These are phyloP conservation scores for Australoheros facetus DNA, from an alignment of 2,797 vertebrate species.

Conservation along the genomic window DNA sequence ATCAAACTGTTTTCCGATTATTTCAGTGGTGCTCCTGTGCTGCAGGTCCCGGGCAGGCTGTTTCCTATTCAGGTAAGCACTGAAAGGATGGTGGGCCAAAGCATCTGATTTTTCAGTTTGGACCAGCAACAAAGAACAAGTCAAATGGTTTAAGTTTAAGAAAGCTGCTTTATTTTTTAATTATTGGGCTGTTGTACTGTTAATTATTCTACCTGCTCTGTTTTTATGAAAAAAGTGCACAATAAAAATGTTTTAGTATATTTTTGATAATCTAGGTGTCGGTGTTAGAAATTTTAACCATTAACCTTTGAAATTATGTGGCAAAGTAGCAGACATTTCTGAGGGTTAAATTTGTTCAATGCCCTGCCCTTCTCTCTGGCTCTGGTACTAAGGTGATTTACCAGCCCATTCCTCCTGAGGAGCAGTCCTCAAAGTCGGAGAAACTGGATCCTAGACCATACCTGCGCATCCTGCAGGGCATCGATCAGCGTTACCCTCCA, in stretches of 20 bases:
- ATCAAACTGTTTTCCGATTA: slow-evolving; percentile 90
- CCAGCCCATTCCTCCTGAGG: slow-evolving; percentile 85
- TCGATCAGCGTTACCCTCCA: slow-evolving; percentile 86
- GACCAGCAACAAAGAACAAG: rapidly evolving
- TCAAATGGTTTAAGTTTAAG: background rate
- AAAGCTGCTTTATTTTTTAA: background rate
- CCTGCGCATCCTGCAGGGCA: slow-evolving; percentile 89
- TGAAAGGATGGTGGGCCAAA: background rate
- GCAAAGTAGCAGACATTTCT: background rate
- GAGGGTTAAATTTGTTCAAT: background rate
- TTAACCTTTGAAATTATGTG: background rate
- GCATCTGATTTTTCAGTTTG: background rate
- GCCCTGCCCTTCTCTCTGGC: background rate
- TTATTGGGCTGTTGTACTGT: too few relatives aligned
- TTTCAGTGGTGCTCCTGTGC: slow-evolving; percentile 85
- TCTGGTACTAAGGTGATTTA: slow-evolving; percentile 86
- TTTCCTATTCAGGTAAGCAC: slow-evolving; percentile 88
- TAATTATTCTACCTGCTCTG: background rate
- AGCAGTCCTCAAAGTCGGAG: slow-evolving; percentile 80
- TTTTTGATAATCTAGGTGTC: background rate
- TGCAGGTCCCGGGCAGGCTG: slow-evolving; percentile 91
- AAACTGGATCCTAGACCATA: slow-evolving; percentile 89
- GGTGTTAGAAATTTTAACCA: background rate
- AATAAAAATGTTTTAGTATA: rapidly evolving
- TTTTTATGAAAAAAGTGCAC: background rate